Evolutionary conservation across 2,113 vertebrate genomes (phyloP), one percentile per base, ranked within the genome.

Genomic region (Notarius quadriscutis): DNA sequence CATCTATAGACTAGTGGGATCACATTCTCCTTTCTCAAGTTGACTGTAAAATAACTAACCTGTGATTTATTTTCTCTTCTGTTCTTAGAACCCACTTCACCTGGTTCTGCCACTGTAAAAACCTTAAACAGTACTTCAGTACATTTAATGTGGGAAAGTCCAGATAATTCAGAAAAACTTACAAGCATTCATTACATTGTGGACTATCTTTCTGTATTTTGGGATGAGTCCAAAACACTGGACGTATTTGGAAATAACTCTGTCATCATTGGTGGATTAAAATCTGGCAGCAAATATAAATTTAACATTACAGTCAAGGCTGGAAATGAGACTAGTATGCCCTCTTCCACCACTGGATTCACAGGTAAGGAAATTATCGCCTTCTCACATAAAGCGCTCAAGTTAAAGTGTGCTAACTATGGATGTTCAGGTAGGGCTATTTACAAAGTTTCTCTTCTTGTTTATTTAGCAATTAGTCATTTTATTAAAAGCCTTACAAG

Each of bases 141-240:
- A 69, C 0, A 0, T 7, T 11, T 89, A 55, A 41, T 0, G 0
- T 87, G 85, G 85, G 15, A 10, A 85, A 8, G 0, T 9, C 87
- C 87, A 50, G 0, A 0, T 0, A n/a, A 25, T 0, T 86, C 87
- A 55, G 0, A 1, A 3, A 22, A 1, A 1, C 69, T 63, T 55
- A 2, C 0, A 5, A 8, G 30, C 12, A 77, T 88, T 48, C 7
- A 0, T 0, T 88, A 88, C 22, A 12, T 0, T 1, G 67, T 85
- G 20, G n/a, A 25, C 5, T 85, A 27, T 82, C 0, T 14, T 7
- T 75, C 78, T 65, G 2, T 1, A 7, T 88, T 63, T 55, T 85
- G 87, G 83, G 0, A 1, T 0, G 0, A 62, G 5, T 20, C 0
- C 15, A 1, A 27, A 30, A 11, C 0, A 0, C 0, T 0, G 2